A percentile compares a stretch with the other conserved stretches of the same genome.
Evolutionary conservation across 2,888 invertebrate genomes (phyloP).

Genomic region (Eulithis prunata): DNA sequence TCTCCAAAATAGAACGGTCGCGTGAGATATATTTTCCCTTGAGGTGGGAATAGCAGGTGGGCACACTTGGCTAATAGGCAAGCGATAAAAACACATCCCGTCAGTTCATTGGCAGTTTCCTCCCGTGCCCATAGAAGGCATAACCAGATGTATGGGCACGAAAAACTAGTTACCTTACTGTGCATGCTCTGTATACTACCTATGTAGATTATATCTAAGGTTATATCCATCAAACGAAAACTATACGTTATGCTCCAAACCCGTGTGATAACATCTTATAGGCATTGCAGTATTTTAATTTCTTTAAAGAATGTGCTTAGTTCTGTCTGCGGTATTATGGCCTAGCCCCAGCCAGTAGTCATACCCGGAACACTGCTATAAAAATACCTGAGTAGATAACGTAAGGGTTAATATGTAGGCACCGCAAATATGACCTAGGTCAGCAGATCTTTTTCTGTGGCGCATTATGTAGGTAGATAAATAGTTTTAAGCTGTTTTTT

Average conservation of each 20-base stretch:
- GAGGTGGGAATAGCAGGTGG: no score
- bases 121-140: neutral
- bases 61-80: no score
- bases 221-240: no score
- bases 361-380: neutral
- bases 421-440: slow-evolving; percentile 13
- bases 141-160: neutral
- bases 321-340: no score
- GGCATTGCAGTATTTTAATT: no score
- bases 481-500: neutral
- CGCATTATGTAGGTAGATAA: neutral
- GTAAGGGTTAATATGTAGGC: neutral
- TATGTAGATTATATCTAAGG: no score
- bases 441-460: slow-evolving; percentile 3
- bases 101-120: slow-evolving; percentile 1
- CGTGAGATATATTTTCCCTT: no score
- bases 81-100: neutral
- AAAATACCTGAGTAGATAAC: slow-evolving; percentile 1
- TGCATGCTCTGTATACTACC: no score
- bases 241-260: neutral
- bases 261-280: no score
- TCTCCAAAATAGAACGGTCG: no score
- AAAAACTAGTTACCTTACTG: no score
- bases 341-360: neutral
- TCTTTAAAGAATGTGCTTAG: no score